Evolutionary conservation across 2,113 vertebrate species (phyloP).

Genomic region (Dolichallabes microphthalmus): DNA sequence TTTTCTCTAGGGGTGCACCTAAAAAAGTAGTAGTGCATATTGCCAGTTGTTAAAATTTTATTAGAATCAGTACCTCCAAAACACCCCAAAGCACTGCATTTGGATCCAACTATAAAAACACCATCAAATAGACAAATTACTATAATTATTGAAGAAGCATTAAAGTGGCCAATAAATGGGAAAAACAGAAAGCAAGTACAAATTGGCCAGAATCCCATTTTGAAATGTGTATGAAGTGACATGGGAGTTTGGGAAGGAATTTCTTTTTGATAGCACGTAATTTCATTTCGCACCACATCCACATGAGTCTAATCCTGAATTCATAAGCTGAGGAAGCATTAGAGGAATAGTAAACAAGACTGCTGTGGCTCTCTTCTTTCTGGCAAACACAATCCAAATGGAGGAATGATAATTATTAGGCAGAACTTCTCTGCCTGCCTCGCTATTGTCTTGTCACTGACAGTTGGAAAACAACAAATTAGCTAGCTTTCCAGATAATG

Average conservation of each 20-base stretch:
- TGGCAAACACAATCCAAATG: background rate
- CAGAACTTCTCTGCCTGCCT: background rate
- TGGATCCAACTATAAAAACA: background rate
- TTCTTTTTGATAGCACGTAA: background rate
- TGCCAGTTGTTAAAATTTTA: background rate
- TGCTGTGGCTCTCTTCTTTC: background rate
- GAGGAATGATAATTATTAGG: background rate
- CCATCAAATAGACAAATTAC: slow-evolving; percentile 11
- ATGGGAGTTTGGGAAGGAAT: background rate
- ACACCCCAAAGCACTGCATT: background rate
- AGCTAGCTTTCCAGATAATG: background rate
- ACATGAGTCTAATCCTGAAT: background rate
- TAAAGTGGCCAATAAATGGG: background rate
- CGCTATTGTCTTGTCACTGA: background rate
- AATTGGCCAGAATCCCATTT: background rate
- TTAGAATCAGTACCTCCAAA: background rate
- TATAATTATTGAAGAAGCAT: background rate
- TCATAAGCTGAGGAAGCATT: background rate
- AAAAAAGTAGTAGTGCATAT: background rate
- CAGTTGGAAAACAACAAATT: slow-evolving; percentile 12
- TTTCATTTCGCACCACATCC: background rate
- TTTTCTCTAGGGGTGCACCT: background rate
- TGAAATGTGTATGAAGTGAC: background rate
- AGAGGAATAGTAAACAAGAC: slow-evolving; percentile 11
- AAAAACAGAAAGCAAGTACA: background rate